These are phyloP conservation scores for Micropterix aruncella DNA, from an alignment of 2,888 invertebrate species.

Conservation along the genomic window DNA sequence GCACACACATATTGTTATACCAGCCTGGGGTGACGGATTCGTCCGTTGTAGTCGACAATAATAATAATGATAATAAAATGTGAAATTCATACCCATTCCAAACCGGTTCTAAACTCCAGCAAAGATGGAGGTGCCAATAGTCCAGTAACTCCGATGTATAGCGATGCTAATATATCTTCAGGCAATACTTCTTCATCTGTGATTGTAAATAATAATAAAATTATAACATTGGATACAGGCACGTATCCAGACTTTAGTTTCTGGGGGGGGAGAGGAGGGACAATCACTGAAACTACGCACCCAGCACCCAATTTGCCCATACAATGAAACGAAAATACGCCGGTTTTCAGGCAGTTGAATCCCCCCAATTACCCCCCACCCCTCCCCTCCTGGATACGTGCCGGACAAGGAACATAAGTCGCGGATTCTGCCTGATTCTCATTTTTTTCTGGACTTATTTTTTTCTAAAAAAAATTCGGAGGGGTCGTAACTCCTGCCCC, in stretches of 20 bases:
- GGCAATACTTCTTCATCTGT: slow-evolving; percentile 32
- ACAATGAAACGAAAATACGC: slow-evolving; percentile 1
- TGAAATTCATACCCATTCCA: slow-evolving; percentile 40
- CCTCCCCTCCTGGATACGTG: neutral
- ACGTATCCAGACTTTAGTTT: neutral
- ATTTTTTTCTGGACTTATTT: too few relatives aligned
- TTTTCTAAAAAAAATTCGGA: too few relatives aligned
- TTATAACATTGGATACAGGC: too few relatives aligned
- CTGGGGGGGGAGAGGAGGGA: neutral
- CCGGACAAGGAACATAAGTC: neutral
- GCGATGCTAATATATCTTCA: slow-evolving; percentile 23
- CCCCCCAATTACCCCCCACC: neutral
- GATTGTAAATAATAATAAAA: slow-evolving; percentile 12
- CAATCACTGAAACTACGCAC: too few relatives aligned
- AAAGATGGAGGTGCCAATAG: slow-evolving; percentile 27
- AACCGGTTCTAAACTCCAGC: slow-evolving; percentile 29
- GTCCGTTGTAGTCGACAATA: too few relatives aligned
- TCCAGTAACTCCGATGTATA: slow-evolving; percentile 26
- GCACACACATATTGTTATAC: too few relatives aligned
- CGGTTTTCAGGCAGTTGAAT: neutral
- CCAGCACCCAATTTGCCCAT: neutral
- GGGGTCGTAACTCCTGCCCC: too few relatives aligned
- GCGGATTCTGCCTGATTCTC: neutral
- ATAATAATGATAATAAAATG: too few relatives aligned
- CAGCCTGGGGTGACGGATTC: too few relatives aligned